Evolutionary conservation across 2,888 invertebrate species (phyloP), one percentile per base, ranked within the genome.

Genomic region (Rhagium mordax): DNA sequence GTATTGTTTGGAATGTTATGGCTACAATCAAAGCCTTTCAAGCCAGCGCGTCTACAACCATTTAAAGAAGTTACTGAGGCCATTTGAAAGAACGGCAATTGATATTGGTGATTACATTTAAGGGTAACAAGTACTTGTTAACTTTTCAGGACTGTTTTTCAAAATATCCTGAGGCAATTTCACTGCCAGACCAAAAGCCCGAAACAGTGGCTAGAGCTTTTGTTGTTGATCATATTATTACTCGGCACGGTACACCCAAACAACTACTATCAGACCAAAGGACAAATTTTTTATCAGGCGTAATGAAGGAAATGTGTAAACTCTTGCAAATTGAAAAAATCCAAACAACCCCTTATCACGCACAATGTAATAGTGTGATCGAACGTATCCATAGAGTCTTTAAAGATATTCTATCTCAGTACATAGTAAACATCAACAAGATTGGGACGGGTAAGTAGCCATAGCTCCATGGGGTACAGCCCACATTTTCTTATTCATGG

Each of bases 71-170:
- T 74, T 3, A 53, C 27, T 5, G 48, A 10, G n/a, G 15, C 76
- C 81, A 0, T 76, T 78, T 33, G 74, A 79, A 60, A 24, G 74
- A 41, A 67, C 76, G 0, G 71, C n/a, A n/a, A n/a, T n/a, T n/a
- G n/a, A n/a, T n/a, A n/a, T n/a, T 81, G 24, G 41, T 70, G 10
- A 59, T 29, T 6, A 75, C 80, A 10, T 3, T 21, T 2, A 18
- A 21, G 0, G 79, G 78, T n/a, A 76, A 79, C 62, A 67, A 67
- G 29, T 82, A 78, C 29, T 73, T 81, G 15, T 65, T 81, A 10
- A 81, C 81, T 5, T 74, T 74, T 15, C 72, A 75, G 29, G 79
- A 81, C 60, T 71, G 75, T 60, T 75, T 79, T 49, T 74, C 75
- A 0, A 62, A 76, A 20, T 80, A 75, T 61, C 68, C 75, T 8